Percentiles rank a stretch among this genome's conserved stretches.
Conservation (phyloP, 2,888 invertebrate genomes). For the Xestia ashworthii region DNA sequence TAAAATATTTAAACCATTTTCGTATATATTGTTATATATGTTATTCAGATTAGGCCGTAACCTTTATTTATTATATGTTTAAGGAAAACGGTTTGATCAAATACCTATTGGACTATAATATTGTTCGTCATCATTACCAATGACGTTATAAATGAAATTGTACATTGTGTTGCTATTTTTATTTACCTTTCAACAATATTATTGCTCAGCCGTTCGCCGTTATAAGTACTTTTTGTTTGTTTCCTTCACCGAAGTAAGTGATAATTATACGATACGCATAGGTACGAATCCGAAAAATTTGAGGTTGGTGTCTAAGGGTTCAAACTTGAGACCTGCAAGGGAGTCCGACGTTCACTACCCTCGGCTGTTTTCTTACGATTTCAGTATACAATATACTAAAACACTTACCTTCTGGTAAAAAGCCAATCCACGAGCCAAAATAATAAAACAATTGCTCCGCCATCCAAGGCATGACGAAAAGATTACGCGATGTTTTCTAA, state of each 20-base stretch:
- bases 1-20: background rate
- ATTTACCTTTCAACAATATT: background rate
- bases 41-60: background rate
- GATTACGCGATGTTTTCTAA: constrained; percentile 33
- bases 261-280: too few relatives aligned
- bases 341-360: too few relatives aligned
- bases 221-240: background rate
- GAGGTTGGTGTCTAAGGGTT: too few relatives aligned
- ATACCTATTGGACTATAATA: background rate
- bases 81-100: constrained; percentile 19
- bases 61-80: background rate
- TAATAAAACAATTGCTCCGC: constrained; percentile 18
- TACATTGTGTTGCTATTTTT: background rate
- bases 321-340: too few relatives aligned
- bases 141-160: constrained; percentile 7
- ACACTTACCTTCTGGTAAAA: background rate
- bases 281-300: too few relatives aligned
- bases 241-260: too few relatives aligned
- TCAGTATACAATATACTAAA: background rate
- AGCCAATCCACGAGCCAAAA: background rate
- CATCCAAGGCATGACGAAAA: constrained; percentile 27
- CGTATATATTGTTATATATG: background rate
- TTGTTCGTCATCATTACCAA: background rate
- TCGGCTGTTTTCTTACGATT: background rate
- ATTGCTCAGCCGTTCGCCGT: background rate